These are phyloP conservation scores for Hemicordylus capensis DNA, from an alignment of 2,113 vertebrate genomes.

Conservation along the genomic window DNA sequence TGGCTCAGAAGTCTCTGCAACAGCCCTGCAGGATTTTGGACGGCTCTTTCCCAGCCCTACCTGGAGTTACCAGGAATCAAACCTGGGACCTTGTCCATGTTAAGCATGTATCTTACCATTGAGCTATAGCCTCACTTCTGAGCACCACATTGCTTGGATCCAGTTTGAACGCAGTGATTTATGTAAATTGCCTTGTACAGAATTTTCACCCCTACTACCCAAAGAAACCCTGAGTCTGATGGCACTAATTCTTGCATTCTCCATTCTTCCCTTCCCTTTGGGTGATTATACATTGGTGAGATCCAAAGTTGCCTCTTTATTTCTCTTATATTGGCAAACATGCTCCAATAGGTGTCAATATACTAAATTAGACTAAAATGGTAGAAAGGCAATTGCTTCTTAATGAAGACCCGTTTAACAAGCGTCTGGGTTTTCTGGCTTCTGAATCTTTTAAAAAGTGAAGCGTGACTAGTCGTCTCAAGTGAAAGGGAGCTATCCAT, in stretches of 20 bases:
- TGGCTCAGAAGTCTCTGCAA: too few relatives aligned
- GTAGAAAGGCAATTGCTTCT: constrained; percentile 31
- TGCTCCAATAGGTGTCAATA: neutral
- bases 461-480: neutral
- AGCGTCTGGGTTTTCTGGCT: neutral
- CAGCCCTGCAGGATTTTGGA: too few relatives aligned
- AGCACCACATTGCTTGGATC: too few relatives aligned
- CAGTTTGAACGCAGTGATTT: neutral
- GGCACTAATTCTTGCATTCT: neutral
- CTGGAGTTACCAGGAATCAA: neutral
- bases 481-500: constrained; percentile 65
- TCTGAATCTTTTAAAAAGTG: neutral
- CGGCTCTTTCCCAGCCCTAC: neutral
- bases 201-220: neutral
- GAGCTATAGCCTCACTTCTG: neutral
- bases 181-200: neutral
- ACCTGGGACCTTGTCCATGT: neutral
- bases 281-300: neutral
- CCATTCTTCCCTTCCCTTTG: neutral
- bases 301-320: neutral
- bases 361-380: neutral
- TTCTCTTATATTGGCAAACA: neutral
- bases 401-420: neutral
- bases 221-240: neutral
- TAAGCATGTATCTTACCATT: neutral